phyloP scores from a whole-genome alignment of 2,797 vertebrate species.

The Spea hammondii region DNA sequence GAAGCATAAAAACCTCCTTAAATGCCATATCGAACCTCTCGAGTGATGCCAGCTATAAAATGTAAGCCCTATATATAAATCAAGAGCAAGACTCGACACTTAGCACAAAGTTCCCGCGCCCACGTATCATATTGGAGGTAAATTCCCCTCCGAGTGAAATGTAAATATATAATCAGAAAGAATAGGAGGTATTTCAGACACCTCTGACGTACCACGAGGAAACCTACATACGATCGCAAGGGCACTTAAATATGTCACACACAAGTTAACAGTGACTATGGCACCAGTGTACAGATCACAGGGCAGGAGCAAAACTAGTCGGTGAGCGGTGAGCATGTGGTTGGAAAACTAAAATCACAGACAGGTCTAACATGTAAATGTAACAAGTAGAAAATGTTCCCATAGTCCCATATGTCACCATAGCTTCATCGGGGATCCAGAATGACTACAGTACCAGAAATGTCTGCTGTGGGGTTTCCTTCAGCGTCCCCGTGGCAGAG shows the following conservation, averaged over 20 bases:
- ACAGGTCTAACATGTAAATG: slow-evolving; percentile 2
- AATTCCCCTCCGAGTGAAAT: not conserved
- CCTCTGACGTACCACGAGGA: not conserved
- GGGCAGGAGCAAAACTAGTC: not conserved
- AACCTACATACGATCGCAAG: not conserved
- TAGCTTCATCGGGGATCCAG: not conserved
- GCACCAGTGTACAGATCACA: slow-evolving; percentile 28
- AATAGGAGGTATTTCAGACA: not conserved
- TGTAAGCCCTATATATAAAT: too few species aligned
- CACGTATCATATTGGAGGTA: too few species aligned
- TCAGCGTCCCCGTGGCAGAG: not conserved
- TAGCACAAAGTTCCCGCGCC: too few species aligned
- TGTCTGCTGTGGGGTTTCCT: not conserved
- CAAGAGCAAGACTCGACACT: too few species aligned
- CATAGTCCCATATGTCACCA: not conserved
- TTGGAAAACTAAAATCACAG: not conserved
- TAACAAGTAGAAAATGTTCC: not conserved
- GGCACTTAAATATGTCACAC: slow-evolving; percentile 34
- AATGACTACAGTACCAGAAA: not conserved
- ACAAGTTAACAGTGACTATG: slow-evolving; percentile 21
- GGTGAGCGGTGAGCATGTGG: not conserved
- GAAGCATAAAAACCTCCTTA: too few species aligned
- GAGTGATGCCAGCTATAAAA: too few species aligned
- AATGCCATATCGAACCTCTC: too few species aligned
- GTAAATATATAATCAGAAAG: not conserved